phyloP scores from a whole-genome alignment of 37 sponge, comb jelly and placozoan genomes.

The Aphrocallistes beatrix region DNA sequence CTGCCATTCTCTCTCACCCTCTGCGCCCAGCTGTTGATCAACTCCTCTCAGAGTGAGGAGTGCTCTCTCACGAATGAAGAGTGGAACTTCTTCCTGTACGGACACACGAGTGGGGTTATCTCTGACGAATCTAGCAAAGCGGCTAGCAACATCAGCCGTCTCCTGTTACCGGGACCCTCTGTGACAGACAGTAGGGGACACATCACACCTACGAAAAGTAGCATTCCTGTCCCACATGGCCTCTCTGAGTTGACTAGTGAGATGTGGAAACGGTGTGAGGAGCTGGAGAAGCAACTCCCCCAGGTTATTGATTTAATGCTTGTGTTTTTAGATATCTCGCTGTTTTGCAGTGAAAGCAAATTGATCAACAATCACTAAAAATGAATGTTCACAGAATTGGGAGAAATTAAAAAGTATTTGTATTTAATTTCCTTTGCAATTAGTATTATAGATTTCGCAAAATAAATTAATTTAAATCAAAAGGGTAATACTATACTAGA shows the following conservation, averaged over 20 bases:
- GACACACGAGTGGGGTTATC: not conserved
- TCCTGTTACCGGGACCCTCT: not conserved
- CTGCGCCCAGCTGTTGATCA: not conserved
- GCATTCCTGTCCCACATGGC: not conserved
- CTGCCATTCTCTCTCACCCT: not conserved
- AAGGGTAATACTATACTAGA: too few species aligned
- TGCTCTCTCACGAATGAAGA: not conserved
- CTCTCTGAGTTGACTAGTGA: not conserved
- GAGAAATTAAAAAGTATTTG: too few species aligned
- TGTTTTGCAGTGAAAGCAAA: too few species aligned
- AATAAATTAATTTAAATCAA: too few species aligned
- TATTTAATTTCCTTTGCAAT: too few species aligned
- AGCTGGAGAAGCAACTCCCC: not conserved
- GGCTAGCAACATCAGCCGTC: not conserved
- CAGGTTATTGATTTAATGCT: too few species aligned
- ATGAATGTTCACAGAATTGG: too few species aligned
- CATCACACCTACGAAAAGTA: not conserved
- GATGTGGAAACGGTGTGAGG: not conserved
- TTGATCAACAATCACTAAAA: too few species aligned
- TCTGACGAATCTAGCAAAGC: not conserved
- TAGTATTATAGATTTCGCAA: too few species aligned
- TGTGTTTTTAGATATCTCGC: too few species aligned
- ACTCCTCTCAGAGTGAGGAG: not conserved
- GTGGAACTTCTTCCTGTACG: not conserved
- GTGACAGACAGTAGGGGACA: too few species aligned